phyloP scores from a whole-genome alignment of 2,797 vertebrate genomes.

The Dipus sagitta region DNA sequence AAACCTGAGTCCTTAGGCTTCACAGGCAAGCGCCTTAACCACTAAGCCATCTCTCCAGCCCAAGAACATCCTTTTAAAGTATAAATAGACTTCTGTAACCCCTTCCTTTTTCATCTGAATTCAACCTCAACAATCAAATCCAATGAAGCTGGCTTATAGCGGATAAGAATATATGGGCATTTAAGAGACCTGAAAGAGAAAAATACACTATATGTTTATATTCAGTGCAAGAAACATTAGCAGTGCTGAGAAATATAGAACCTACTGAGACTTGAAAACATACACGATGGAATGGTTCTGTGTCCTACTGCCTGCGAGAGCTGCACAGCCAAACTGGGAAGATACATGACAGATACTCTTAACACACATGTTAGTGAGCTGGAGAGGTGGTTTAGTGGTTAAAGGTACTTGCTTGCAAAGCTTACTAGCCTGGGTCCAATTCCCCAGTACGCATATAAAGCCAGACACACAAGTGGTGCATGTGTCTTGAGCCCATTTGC shows the following conservation, averaged over 20 bases:
- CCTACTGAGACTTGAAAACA: background rate
- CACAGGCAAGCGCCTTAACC: too few relatives aligned
- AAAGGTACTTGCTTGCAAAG: too few relatives aligned
- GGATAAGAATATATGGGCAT: slow-evolving; percentile 27
- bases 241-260: background rate
- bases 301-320: background rate
- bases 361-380: background rate
- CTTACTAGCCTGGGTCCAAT: too few relatives aligned
- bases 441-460: too few relatives aligned
- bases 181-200: background rate
- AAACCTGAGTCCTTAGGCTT: too few relatives aligned
- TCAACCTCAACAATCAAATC: slow-evolving; percentile 57
- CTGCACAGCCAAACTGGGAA: background rate
- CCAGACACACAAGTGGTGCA: too few relatives aligned
- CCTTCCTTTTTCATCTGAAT: slow-evolving; percentile 55
- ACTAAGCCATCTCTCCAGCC: too few relatives aligned
- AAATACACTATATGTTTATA: background rate
- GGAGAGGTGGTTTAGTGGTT: background rate
- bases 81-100: slow-evolving; percentile 48
- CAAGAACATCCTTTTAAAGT: slow-evolving; percentile 42
- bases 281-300: background rate
- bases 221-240: slow-evolving; percentile 8
- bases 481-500: too few relatives aligned
- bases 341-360: background rate
- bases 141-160: slow-evolving; percentile 26